Evolutionary conservation across 2,797 vertebrate genomes (phyloP).

Genomic region (Lagodon rhomboides): DNA sequence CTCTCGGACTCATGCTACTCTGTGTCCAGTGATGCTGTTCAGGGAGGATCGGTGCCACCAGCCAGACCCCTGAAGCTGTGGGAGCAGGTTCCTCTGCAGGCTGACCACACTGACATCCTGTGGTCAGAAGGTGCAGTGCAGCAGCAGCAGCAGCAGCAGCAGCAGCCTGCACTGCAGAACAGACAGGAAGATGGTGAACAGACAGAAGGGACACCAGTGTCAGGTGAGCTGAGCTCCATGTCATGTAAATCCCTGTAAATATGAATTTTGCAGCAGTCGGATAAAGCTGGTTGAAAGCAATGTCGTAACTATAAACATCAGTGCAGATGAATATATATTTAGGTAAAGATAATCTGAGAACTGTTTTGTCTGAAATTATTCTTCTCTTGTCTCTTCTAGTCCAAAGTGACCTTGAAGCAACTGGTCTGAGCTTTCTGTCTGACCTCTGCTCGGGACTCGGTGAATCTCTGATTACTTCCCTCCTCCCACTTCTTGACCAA

Average conservation of each 20-base stretch:
- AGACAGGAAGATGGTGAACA: constrained; percentile 57
- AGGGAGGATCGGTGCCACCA: constrained; percentile 57
- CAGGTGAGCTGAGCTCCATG: constrained; percentile 77
- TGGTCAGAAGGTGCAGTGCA: constrained; percentile 81
- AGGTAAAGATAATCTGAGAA: background rate
- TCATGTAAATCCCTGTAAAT: background rate
- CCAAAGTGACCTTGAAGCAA: constrained; percentile 81
- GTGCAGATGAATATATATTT: background rate
- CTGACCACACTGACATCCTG: constrained; percentile 81
- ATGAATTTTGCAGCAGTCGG: background rate
- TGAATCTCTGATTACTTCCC: constrained; percentile 71
- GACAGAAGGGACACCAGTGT: constrained; percentile 73
- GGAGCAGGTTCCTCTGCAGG: constrained; percentile 77
- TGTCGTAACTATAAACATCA: background rate
- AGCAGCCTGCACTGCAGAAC: constrained; percentile 60
- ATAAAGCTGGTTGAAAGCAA: background rate
- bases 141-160: constrained; percentile 66
- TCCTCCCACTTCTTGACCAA: constrained; percentile 70
- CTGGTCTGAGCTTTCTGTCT: constrained; percentile 81
- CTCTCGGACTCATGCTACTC: constrained; percentile 91
- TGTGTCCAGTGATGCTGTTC: constrained; percentile 86
- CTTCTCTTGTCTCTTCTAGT: constrained; percentile 50
- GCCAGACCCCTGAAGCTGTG: constrained; percentile 73
- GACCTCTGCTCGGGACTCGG: constrained; percentile 82
- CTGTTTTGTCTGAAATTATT: constrained; percentile 6